These are phyloP conservation scores for Ovis canadensis DNA, from an alignment of 2,113 vertebrate species.

Conservation along the genomic window DNA sequence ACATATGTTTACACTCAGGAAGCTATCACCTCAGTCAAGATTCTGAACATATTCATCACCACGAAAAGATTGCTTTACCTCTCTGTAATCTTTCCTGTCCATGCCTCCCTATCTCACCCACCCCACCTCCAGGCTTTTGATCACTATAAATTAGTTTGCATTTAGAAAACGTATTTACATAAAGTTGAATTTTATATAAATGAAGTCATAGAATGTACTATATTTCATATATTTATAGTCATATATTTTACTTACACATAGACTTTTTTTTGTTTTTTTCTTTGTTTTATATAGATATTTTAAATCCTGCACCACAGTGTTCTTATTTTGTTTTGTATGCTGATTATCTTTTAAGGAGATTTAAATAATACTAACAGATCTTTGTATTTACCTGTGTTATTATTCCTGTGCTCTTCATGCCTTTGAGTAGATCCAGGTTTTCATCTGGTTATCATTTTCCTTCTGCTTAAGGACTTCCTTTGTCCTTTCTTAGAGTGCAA, in stretches of 20 bases:
- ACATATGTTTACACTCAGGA: not conserved
- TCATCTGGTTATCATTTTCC: not conserved
- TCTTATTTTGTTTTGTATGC: not conserved
- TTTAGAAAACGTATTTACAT: not conserved
- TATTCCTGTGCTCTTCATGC: not conserved
- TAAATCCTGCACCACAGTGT: not conserved
- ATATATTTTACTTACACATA: not conserved
- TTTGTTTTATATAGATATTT: not conserved
- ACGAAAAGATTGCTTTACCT: not conserved
- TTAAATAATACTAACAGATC: conserved; percentile 5
- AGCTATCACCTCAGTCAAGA: not conserved
- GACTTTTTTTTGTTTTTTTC: not conserved
- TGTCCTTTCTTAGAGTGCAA: not conserved
- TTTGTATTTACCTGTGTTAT: not conserved
- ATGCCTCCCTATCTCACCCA: not conserved
- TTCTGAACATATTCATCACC: not conserved
- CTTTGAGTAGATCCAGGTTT: conserved; percentile 14
- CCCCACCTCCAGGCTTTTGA: not conserved
- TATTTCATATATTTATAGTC: not conserved
- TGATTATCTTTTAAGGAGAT: conserved; percentile 6
- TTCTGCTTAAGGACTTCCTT: not conserved
- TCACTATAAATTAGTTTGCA: not conserved
- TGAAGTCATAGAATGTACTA: not conserved
- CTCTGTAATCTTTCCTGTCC: not conserved
- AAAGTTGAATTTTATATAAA: conserved; percentile 4